Evolutionary conservation across 2,888 invertebrate genomes (phyloP).

Genomic region (Agelastica alni): DNA sequence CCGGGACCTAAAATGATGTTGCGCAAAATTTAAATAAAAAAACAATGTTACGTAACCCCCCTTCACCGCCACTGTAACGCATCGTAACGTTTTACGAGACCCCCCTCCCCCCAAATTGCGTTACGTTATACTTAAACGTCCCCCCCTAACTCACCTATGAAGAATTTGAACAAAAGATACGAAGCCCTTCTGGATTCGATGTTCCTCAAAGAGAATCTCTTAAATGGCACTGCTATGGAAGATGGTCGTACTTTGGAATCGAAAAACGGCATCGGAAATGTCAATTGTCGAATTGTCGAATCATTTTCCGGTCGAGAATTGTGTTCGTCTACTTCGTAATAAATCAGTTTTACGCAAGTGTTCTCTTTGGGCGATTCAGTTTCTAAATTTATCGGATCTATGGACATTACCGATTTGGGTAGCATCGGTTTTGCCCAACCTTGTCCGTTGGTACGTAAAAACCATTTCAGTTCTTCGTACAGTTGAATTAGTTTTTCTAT

Average conservation of each 20-base stretch:
- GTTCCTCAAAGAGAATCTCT: constrained; percentile 57
- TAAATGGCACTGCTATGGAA: constrained; percentile 67
- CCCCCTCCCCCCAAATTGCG: too few relatives aligned
- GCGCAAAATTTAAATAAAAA: too few relatives aligned
- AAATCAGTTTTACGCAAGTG: constrained; percentile 38
- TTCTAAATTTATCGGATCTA: constrained; percentile 33
- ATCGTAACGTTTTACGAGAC: too few relatives aligned
- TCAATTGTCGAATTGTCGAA: constrained; percentile 39
- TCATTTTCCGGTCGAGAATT: constrained; percentile 35
- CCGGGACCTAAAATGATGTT: too few relatives aligned
- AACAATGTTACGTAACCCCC: too few relatives aligned
- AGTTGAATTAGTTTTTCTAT: constrained; percentile 62
- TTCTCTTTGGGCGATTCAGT: constrained; percentile 23
- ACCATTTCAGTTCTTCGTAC: constrained; percentile 63
- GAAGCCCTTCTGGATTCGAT: constrained; percentile 50
- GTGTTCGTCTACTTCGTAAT: constrained; percentile 32
- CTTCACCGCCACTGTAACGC: too few relatives aligned
- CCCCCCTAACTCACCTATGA: constrained; percentile 47
- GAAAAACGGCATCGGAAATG: constrained; percentile 63
- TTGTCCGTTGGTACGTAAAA: constrained; percentile 63
- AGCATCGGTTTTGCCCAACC: constrained; percentile 59
- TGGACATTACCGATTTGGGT: constrained; percentile 19
- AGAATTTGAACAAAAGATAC: constrained; percentile 60
- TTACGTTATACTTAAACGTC: too few relatives aligned
- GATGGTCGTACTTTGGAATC: constrained; percentile 60